Evolutionary conservation across 1,140 invertebrate genomes (phyloP), one percentile per base, ranked within the genome.

Genomic region (Trichonephila clavata): DNA sequence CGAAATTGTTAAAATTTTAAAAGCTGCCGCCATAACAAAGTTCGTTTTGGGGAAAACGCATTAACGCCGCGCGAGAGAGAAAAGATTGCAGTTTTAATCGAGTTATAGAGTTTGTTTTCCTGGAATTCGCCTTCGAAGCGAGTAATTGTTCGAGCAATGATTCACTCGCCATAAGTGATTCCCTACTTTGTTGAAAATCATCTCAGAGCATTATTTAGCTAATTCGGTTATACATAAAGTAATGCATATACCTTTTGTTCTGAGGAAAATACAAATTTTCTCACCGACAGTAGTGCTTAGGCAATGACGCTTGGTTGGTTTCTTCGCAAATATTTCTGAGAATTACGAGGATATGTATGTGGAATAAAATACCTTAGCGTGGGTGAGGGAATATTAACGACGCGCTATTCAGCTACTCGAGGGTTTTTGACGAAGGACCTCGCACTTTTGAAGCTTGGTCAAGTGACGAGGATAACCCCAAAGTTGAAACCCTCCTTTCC

Each of bases 81-180:
- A 77, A 32, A 32, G 71, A 39, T 18, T 27, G 27, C 65, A 16
- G 71, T 77, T 77, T 77, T 77, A 77, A 77, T 77, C 27, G 16
- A 39, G 71, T 77, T 77, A 77, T 27, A 77, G 71, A 27, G 27
- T 16, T 77, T 77, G 27, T 77, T 77, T 77, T 77, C 71, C 71
- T 39, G 71, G 24, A 3, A 16, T 77, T 39, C 27, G 32, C 24
- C 14, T 77, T 77, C 32, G 71, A 77, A 77, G 27, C 24, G 71
- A 77, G 71, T 77, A 77, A 77, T 77, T 77, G 27, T 77, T 39
- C 71, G 71, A 32, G 65, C n/a, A 68, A n/a, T 24, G 65, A 68
- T 68, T 68, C 24, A 77, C 24, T 18, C 32, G 16, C 68, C 71
- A 20, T 18, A 77, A 77, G 71, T 77, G 71, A 77, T 77, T 77